Percentiles rank a stretch among this genome's conserved stretches.
phyloP scores from a whole-genome alignment of 2,888 invertebrate species.

The Sarcophaga caerulescens region DNA sequence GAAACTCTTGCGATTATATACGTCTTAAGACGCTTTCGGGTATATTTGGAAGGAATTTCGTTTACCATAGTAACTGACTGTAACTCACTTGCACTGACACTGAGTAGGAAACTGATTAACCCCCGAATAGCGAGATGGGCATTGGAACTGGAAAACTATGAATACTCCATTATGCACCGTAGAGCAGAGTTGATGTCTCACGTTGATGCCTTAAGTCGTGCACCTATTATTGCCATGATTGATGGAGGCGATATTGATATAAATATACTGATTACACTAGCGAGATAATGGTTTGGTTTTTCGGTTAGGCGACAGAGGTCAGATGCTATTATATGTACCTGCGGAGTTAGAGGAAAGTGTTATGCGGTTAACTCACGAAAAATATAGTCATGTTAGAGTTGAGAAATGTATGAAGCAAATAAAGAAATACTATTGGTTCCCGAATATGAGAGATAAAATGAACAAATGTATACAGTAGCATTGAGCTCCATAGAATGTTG shows the following conservation, averaged over 20 bases:
- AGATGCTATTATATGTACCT: not conserved
- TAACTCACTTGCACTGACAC: conserved; percentile 47
- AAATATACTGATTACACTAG: not conserved
- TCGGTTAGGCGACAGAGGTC: conserved; percentile 3
- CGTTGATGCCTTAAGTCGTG: not conserved
- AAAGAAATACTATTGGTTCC: conserved; percentile 25
- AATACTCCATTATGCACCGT: conserved; percentile 31
- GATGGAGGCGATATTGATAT: conserved; percentile 1
- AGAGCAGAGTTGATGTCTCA: too few relatives aligned
- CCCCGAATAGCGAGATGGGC: conserved; percentile 18
- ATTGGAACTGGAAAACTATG: conserved; percentile 38
- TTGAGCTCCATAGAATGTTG: conserved; percentile 28
- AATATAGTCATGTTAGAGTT: conserved; percentile 56
- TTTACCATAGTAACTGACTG: conserved; percentile 73
- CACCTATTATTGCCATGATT: not conserved
- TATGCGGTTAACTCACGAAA: conserved; percentile 50
- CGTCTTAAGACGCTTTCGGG: too few relatives aligned
- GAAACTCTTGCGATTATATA: conserved; percentile 64
- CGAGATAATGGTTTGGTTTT: not conserved
- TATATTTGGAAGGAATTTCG: not conserved
- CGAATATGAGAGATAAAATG: not conserved
- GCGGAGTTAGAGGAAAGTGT: conserved; percentile 15
- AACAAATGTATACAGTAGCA: conserved; percentile 29
- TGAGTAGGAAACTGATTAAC: conserved; percentile 39
- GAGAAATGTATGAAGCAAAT: conserved; percentile 73